A percentile compares a stretch with the other conserved stretches of the same genome.
These are phyloP conservation scores for Merops nubicus DNA, from an alignment of 2,113 vertebrate genomes.

Conservation along the genomic window DNA sequence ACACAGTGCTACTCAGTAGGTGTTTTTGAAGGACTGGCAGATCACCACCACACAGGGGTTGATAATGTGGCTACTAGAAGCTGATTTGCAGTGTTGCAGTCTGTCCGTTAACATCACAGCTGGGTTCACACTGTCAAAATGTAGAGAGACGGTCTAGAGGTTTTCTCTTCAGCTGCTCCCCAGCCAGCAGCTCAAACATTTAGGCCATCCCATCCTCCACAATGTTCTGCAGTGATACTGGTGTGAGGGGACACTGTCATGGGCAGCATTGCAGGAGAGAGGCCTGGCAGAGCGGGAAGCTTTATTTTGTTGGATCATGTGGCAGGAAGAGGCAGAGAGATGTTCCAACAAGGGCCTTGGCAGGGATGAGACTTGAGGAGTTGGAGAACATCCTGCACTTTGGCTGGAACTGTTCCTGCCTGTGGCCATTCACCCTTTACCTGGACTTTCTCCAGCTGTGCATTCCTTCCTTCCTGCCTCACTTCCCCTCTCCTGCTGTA, in stretches of 20 bases:
- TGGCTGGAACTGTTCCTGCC: background rate
- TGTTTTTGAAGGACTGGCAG: background rate
- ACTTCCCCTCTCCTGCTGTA: background rate
- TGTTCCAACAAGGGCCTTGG: background rate
- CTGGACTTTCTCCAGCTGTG: background rate
- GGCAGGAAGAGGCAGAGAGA: background rate
- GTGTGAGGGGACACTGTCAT: no score
- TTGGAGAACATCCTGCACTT: background rate
- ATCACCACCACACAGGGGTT: background rate
- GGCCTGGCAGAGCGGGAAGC: background rate
- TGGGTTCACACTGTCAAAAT: background rate
- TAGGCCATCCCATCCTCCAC: accelerated
- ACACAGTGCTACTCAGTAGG: background rate
- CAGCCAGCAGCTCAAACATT: background rate
- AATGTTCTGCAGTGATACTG: no score
- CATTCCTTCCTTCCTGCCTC: background rate
- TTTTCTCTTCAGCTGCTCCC: background rate
- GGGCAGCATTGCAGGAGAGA: accelerated
- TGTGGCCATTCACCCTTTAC: background rate
- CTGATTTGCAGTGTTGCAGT: background rate
- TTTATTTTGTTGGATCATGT: background rate
- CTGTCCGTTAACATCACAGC: background rate
- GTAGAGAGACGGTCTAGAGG: no score
- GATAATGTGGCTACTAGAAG: background rate
- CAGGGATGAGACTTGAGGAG: background rate